Evolutionary conservation across 2,797 vertebrate genomes (phyloP), one percentile per base, ranked within the genome.

Genomic region (Characodon lateralis): DNA sequence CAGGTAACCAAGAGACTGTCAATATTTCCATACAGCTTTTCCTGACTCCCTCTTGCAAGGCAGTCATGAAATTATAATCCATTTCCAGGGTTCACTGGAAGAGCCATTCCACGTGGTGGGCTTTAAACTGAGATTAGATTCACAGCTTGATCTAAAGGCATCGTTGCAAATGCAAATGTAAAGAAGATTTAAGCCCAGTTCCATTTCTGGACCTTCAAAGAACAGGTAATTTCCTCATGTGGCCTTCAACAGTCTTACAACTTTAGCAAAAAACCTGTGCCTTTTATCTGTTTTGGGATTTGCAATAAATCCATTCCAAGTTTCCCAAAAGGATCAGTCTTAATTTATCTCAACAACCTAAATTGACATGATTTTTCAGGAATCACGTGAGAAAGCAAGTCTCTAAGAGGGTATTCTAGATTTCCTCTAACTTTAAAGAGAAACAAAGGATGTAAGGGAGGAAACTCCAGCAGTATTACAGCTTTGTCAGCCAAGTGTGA

Each of bases 121-220:
- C 78, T 89, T 72, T 90, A 92, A 92, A 91, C 81, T 83, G 87
- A 88, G 89, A 93, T 92, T 93, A 92, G 84, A 92, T 88, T 87
- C 91, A 72, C 89, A 88, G 84, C 81, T 22, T 72, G 92, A 89
- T 90, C 82, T 53, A 2, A 56, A 85, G 78, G 71, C 80, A 73
- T 73, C 75, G 80, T 82, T 79, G 77, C 74, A 85, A 71, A 58
- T 85, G 82, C 61, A 83, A 87, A 87, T 89, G 73, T 53, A 55
- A 74, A 84, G 35, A 56, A n/a, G 72, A 78, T 53, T 74, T 81
- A 76, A 73, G 59, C 48, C 51, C 59, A 63, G 41, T 77, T 71
- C 41, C 28, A 55, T 77, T 81, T 55, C 35, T 70, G 65, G 61
- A 73, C 41, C 66, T 82, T 88, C 43, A 84, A 82, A 89, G 72